Evolutionary conservation across 2,888 invertebrate genomes (phyloP).

Genomic region (Hesperia comma): DNA sequence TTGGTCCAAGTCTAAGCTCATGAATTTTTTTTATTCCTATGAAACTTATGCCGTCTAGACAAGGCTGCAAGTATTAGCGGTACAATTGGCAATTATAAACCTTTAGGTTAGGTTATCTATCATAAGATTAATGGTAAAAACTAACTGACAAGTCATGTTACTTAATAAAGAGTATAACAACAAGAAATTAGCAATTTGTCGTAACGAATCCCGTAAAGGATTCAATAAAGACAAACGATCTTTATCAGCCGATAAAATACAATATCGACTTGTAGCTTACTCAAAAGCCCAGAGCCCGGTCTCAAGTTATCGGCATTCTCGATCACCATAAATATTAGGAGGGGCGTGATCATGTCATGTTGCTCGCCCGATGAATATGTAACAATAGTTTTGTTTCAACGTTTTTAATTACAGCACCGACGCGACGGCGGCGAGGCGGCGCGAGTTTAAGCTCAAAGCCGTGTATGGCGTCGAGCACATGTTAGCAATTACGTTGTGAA

Average conservation of each 20-base stretch:
- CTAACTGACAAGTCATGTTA: not conserved
- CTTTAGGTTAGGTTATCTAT: not conserved
- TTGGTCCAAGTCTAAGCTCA: not conserved
- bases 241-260: conserved; percentile 20
- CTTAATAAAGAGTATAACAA: not conserved
- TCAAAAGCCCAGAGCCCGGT: conserved; percentile 35
- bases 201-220: conserved; percentile 16
- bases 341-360: conserved; percentile 68
- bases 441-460: conserved; percentile 40
- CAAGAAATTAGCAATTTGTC: conserved; percentile 15
- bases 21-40: not conserved
- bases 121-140: not conserved
- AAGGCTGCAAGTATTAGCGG: not conserved
- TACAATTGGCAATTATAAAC: not conserved
- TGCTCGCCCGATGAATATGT: conserved; percentile 63
- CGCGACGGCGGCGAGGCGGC: conserved; percentile 30
- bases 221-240: conserved; percentile 26
- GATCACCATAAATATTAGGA: conserved; percentile 74
- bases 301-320: conserved; percentile 56
- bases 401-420: conserved; percentile 39
- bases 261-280: conserved; percentile 23
- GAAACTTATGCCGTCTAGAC: not conserved
- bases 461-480: conserved; percentile 46
- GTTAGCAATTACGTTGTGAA: conserved; percentile 58
- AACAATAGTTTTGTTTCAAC: conserved; percentile 50